Conservation (phyloP, 2,888 invertebrate species). For the Antheraea assamensis region DNA sequence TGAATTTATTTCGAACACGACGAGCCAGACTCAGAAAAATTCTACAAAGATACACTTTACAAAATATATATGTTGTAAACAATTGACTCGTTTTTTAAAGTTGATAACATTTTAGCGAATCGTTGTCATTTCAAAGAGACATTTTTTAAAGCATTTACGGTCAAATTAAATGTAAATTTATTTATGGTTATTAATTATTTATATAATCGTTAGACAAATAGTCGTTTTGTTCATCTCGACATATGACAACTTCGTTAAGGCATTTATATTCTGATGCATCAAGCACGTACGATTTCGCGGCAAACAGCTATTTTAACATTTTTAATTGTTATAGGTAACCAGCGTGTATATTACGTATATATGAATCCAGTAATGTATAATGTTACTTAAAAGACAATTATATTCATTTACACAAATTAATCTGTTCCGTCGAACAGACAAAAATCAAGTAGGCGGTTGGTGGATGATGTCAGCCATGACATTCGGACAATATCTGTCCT, state of each 20-base stretch:
- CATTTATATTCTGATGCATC: neutral
- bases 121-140: neutral
- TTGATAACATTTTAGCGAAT: neutral
- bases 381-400: neutral
- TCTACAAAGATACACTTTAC: neutral
- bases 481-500: neutral
- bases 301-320: neutral
- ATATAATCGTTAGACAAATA: too few species aligned
- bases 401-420: neutral
- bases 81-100: neutral
- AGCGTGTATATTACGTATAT: too few species aligned
- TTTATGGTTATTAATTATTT: too few species aligned
- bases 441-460: neutral
- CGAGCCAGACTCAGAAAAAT: neutral
- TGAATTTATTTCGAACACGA: slow-evolving; percentile 1
- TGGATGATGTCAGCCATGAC: slow-evolving; percentile 3
- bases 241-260: neutral
- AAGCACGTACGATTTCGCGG: neutral
- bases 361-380: neutral
- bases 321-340: too few species aligned
- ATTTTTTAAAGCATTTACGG: neutral
- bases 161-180: neutral
- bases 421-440: neutral
- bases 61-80: neutral
- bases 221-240: neutral